phyloP scores from a whole-genome alignment of 2,797 vertebrate genomes.

The Paratrypauchen microcephalus region DNA sequence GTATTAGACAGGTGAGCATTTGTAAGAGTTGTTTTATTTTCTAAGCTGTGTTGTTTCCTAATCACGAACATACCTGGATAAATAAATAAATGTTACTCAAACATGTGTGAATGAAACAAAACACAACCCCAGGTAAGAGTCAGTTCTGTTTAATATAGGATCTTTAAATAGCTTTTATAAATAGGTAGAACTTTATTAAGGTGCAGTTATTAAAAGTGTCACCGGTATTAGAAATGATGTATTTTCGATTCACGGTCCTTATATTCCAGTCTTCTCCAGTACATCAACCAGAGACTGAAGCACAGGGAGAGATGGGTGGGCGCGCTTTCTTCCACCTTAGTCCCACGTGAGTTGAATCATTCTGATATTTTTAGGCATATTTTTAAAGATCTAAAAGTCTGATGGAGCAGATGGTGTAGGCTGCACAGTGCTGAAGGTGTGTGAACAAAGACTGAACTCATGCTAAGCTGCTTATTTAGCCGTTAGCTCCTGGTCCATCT shows the following conservation, averaged over 20 bases:
- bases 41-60: too few relatives aligned
- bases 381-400: neutral
- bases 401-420: neutral
- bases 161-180: too few relatives aligned
- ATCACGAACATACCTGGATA: too few relatives aligned
- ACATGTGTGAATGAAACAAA: too few relatives aligned
- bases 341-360: slow-evolving; percentile 84
- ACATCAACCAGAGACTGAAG: slow-evolving; percentile 89
- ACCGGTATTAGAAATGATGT: too few relatives aligned
- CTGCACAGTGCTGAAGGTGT: slow-evolving; percentile 19
- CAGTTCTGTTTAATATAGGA: too few relatives aligned
- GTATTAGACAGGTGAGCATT: slow-evolving; percentile 87
- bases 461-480: slow-evolving; percentile 59
- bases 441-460: slow-evolving; percentile 11
- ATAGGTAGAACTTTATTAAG: too few relatives aligned
- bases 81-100: too few relatives aligned
- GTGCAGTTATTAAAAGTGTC: neutral
- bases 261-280: slow-evolving; percentile 86
- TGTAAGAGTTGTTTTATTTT: too few relatives aligned
- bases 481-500: slow-evolving; percentile 44
- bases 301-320: slow-evolving; percentile 92
- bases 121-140: too few relatives aligned
- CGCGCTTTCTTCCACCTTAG: slow-evolving; percentile 81
- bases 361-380: neutral
- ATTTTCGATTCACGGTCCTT: neutral